Percentiles rank a stretch among this genome's conserved stretches.
Evolutionary conservation across 2,113 vertebrate genomes (phyloP).

Genomic region (Neodon shergylaensis): DNA sequence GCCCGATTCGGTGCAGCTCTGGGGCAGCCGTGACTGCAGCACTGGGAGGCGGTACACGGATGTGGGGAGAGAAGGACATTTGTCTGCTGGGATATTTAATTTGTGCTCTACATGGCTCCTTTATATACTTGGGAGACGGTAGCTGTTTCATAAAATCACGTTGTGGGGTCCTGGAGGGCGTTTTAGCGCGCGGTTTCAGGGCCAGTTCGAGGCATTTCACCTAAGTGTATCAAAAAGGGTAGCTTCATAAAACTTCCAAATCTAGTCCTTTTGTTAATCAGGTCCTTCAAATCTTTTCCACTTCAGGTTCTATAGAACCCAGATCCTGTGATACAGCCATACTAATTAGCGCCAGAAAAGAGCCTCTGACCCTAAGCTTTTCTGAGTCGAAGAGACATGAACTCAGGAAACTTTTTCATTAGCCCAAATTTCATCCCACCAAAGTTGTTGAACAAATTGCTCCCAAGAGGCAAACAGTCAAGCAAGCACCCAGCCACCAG

Average conservation of each 20-base stretch:
- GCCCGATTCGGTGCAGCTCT: background rate
- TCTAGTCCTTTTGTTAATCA: background rate
- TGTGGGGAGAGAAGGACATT: background rate
- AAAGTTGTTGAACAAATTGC: background rate
- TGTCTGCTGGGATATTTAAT: background rate
- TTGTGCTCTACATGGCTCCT: background rate
- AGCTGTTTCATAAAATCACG: background rate
- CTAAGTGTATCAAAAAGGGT: background rate
- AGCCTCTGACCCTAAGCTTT: background rate
- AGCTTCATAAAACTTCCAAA: background rate
- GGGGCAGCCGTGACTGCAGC: background rate
- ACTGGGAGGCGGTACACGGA: background rate
- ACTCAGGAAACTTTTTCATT: conserved; percentile 28
- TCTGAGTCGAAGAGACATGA: background rate
- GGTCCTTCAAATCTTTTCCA: background rate
- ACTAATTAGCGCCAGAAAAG: background rate
- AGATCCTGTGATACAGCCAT: background rate
- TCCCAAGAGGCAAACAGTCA: background rate
- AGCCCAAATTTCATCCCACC: conserved; percentile 5
- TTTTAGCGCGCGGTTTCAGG: background rate
- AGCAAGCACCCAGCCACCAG: background rate
- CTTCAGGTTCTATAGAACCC: background rate
- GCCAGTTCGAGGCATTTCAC: background rate
- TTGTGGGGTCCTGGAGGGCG: background rate
- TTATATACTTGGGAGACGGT: background rate